Evolutionary conservation across 1,140 invertebrate species (phyloP), one percentile per base, ranked within the genome.

Genomic region (Cardiocondyla obscurior): DNA sequence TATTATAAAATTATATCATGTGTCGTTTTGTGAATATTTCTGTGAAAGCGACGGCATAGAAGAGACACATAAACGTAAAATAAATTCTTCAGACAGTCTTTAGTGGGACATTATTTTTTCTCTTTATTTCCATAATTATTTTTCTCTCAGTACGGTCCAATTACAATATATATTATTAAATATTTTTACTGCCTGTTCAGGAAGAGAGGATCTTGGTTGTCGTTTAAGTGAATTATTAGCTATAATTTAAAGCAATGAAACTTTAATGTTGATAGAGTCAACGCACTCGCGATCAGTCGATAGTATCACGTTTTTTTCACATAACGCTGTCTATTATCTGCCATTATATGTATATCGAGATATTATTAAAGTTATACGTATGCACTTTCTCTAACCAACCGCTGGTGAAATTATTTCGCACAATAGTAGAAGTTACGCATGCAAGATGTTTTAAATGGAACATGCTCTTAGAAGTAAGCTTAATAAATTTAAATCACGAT

Each of bases 1-100:
- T 72, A 72, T 72, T 12, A 57, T n/a, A 70, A 19, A 51, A 55
- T 57, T 39, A 2, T 22, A n/a, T 72, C 19, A 72, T 53, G 16
- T 49, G 51, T 6, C 16, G 28, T 70, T 33, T 60, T n/a, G 39
- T n/a, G 7, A 60, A 36, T 25, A 70, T 53, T 70, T 53, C 51
- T 6, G 22, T 36, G 10, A 39, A 28, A 10, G 39, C 19, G 16
- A 73, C n/a, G n/a, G n/a, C n/a, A n/a, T 3, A 58, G 22, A 73
- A 58, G 36, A 36, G 8, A 19, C n/a, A 60, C n/a, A n/a, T n/a
- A n/a, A 12, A 30, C 36, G 36, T 53, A 57, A 1, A 73, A 58
- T 58, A 49, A 46, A 36, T 62, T 74, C 12, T 10, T 46, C 46
- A 3, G 44, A 60, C 22, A 62, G 7, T 36, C 25, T 3, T 0